Conservation (phyloP, 2,888 invertebrate genomes). For the Chrysomela aeneicollis region DNA sequence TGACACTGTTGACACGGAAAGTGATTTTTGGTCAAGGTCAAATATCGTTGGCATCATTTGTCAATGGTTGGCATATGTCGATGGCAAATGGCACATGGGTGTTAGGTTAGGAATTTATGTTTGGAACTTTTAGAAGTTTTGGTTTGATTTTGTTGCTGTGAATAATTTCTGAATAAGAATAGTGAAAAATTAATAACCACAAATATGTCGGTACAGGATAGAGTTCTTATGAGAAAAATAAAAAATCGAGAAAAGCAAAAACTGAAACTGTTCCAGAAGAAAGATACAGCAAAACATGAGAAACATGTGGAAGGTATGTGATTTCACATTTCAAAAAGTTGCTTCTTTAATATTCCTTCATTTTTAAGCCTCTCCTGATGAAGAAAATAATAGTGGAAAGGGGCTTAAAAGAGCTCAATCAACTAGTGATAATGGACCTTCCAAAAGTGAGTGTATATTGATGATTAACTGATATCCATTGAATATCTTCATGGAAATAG, state of each 20-base stretch:
- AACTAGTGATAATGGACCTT: background rate
- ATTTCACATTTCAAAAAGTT: too few relatives aligned
- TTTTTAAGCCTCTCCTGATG: conserved; percentile 18
- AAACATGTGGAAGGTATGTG: conserved; percentile 48
- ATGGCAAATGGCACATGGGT: too few relatives aligned
- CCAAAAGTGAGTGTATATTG: background rate
- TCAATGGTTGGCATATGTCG: too few relatives aligned
- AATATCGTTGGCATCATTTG: too few relatives aligned
- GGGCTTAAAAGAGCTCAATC: background rate
- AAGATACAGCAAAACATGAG: conserved; percentile 60
- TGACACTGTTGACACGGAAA: too few relatives aligned
- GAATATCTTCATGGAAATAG: conserved; percentile 11
- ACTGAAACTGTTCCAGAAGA: conserved; percentile 67
- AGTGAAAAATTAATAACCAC: too few relatives aligned
- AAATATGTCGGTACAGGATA: conserved; percentile 72
- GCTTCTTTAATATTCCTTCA: background rate
- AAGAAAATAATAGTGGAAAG: background rate
- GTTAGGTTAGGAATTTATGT: too few relatives aligned
- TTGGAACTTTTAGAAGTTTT: too few relatives aligned
- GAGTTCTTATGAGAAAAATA: conserved; percentile 78
- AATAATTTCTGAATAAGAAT: too few relatives aligned
- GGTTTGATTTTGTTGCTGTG: too few relatives aligned
- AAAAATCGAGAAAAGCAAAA: conserved; percentile 80
- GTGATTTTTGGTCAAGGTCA: too few relatives aligned
- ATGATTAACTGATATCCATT: background rate